phyloP scores from a whole-genome alignment of 1,140 invertebrate species.

The Ruditapes philippinarum region DNA sequence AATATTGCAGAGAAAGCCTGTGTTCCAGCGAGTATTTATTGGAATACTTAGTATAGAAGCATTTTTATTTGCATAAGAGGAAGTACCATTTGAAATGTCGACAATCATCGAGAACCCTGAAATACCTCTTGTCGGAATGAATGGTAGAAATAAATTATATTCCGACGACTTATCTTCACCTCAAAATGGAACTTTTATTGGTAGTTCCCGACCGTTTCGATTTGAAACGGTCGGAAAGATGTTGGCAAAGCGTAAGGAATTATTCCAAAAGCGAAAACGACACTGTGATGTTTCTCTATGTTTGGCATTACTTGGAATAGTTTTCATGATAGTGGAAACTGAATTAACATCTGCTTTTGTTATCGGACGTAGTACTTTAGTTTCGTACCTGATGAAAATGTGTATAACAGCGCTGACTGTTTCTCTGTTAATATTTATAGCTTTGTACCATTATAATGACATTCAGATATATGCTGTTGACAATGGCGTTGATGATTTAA shows the following conservation, averaged over 20 bases:
- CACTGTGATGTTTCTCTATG: constrained; percentile 79
- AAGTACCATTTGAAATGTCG: constrained; percentile 72
- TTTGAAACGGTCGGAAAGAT: constrained; percentile 82
- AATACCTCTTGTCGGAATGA: constrained; percentile 81
- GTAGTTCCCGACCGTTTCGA: constrained; percentile 35
- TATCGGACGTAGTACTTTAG: constrained; percentile 62
- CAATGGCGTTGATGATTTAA: constrained; percentile 85
- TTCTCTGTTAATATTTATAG: constrained; percentile 79
- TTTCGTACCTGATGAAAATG: constrained; percentile 81
- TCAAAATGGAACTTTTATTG: constrained; percentile 4
- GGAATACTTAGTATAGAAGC: too few relatives aligned
- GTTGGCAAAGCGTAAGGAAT: constrained; percentile 82
- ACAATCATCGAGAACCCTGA: constrained; percentile 79
- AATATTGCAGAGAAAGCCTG: too few relatives aligned
- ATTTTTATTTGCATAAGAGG: too few relatives aligned
- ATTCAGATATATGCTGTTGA: constrained; percentile 83
- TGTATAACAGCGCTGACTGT: constrained; percentile 82
- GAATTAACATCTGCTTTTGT: constrained; percentile 77
- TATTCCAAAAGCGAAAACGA: constrained; percentile 78
- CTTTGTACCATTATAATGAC: constrained; percentile 82
- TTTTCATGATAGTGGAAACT: constrained; percentile 84
- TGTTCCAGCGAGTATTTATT: too few relatives aligned
- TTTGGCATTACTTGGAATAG: constrained; percentile 80
- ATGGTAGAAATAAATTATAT: constrained; percentile 75
- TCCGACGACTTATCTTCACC: constrained; percentile 39